Percentiles rank a stretch among this genome's conserved stretches.
Conservation (phyloP, 2,888 invertebrate species). For the Baronia brevicornis region DNA sequence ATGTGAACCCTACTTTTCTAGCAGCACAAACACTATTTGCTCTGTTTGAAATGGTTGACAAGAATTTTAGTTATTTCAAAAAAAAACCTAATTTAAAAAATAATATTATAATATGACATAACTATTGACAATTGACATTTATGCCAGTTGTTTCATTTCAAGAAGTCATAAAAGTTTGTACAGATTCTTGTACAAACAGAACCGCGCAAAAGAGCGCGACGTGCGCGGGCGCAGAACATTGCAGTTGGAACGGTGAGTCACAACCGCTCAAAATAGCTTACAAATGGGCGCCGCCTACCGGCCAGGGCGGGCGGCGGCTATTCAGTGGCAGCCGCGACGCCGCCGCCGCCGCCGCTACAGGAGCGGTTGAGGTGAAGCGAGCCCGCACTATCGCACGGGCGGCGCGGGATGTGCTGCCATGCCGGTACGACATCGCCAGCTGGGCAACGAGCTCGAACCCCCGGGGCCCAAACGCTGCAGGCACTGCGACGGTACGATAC, state of each 20-base stretch:
- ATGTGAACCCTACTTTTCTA: too few species aligned
- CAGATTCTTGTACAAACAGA: too few species aligned
- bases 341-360: slow-evolving; percentile 66
- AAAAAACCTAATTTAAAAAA: too few species aligned
- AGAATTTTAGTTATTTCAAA: too few species aligned
- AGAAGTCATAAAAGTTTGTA: too few species aligned
- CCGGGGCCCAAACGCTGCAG: slow-evolving; percentile 94
- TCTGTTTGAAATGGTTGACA: too few species aligned
- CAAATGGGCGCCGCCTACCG: slow-evolving; percentile 73
- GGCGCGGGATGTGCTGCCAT: slow-evolving; percentile 76
- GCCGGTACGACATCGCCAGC: slow-evolving; percentile 76
- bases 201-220: slow-evolving; percentile 45
- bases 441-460: slow-evolving; percentile 73
- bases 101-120: too few species aligned
- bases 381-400: slow-evolving; percentile 56
- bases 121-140: too few species aligned
- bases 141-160: too few species aligned
- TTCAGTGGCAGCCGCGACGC: slow-evolving; percentile 47
- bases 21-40: too few species aligned
- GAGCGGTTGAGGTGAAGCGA: slow-evolving; percentile 58
- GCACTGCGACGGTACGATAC: slow-evolving; percentile 89
- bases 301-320: slow-evolving; percentile 68
- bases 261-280: slow-evolving; percentile 63
- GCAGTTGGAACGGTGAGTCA: slow-evolving; percentile 66
- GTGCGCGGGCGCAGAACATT: slow-evolving; percentile 60